Base-by-base conservation (phyloP, 2,888 invertebrate genomes). In the Amiota mariae region DNA sequence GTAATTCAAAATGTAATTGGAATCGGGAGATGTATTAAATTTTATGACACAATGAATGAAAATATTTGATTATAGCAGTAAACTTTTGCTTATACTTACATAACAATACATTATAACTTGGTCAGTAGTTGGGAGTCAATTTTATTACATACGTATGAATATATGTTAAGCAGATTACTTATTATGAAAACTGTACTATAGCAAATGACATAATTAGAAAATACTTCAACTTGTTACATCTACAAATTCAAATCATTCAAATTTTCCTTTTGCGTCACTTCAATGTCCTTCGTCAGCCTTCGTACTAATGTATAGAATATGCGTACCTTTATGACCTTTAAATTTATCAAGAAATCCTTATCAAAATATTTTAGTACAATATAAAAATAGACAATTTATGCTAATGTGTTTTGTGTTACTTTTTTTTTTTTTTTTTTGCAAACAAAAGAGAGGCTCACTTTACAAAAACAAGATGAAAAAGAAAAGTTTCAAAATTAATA, bases 401-500 rank as follows among this genome's bases (percentile, higher is more conserved):
- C 75, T 83, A 85, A 85, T 83, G 80, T 61, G 67, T 76, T 70
- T 51, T 49, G 74, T 75, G 76, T 36, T 36, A 6, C 36, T 36
- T 36, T 51, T 2, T 51, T 51, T 0, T 4, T 11, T n/a, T n/a
- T n/a, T n/a, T n/a, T n/a, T n/a, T n/a, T n/a, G n/a, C n/a, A 51
- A 51, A 18, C 11, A 54, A 59, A 59, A 1, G 57, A 15, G 4
- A 54, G 1, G 3, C 13, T 11, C 13, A 54, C 54, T 54, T 54
- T 8, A n/a, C 8, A n/a, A 54, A 8, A 54, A 6, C 1, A 4
- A 12, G 1, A 54, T 54, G 54, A 13, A 77, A 82, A 84, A 77
- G 79, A 79, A 83, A 79, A 83, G 79, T 36, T 36, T 6, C 85
- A 84, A 83, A 80, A 84, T 85, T 84, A 84, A 84, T 85, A 84